Evolutionary conservation across 2,797 vertebrate genomes (phyloP).

Genomic region (Cygnus olor): DNA sequence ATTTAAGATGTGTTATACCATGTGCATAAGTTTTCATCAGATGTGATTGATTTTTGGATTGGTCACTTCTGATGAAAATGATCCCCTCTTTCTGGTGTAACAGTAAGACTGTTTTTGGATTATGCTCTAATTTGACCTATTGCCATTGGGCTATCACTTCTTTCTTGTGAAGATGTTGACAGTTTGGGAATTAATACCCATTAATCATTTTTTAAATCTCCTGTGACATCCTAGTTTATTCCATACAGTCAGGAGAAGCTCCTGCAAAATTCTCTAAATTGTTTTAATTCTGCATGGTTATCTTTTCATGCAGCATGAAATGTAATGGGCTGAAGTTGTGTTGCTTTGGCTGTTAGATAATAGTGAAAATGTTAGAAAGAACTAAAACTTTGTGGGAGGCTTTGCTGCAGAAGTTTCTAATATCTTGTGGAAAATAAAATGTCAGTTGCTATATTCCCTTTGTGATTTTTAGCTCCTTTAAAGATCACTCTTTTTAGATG

Average conservation of each 20-base stretch:
- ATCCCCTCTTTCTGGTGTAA: not conserved
- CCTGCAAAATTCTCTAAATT: not conserved
- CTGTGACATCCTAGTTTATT: not conserved
- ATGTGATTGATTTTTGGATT: not conserved
- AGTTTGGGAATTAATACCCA: not conserved
- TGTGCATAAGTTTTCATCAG: not conserved
- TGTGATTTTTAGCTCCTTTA: not conserved
- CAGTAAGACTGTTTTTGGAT: not conserved
- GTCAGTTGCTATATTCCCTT: fast-evolving
- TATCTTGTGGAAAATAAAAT: not conserved
- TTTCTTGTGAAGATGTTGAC: not conserved
- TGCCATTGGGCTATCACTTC: not conserved
- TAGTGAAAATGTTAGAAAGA: not conserved
- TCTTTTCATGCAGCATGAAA: not conserved
- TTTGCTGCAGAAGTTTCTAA: not conserved
- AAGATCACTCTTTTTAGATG: not conserved
- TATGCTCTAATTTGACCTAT: fast-evolving
- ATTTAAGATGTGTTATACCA: not conserved
- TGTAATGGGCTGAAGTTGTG: not conserved
- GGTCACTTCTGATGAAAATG: not conserved
- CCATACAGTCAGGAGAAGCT: not conserved
- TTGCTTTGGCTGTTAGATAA: not conserved
- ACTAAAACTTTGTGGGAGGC: not conserved
- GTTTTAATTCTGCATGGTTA: not conserved
- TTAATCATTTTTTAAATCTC: not conserved